Evolutionary conservation across 2,888 invertebrate species (phyloP).

Genomic region (Agrotis clavis): DNA sequence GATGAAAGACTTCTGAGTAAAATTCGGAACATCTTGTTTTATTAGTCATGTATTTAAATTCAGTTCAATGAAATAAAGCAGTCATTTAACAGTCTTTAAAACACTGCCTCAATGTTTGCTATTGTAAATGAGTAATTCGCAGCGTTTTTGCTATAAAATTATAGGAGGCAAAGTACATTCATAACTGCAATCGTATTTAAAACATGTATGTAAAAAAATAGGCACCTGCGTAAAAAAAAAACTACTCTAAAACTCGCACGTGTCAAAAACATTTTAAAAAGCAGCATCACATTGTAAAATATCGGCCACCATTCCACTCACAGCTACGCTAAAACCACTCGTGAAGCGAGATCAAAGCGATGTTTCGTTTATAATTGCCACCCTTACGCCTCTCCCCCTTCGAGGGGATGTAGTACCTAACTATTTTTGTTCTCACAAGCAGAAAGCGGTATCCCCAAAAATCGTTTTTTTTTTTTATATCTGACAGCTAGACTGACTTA

Average conservation of each 20-base stretch:
- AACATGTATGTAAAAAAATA: no score
- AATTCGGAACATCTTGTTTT: no score
- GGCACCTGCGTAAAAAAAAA: neutral
- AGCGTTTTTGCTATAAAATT: no score
- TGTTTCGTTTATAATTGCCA: conserved; percentile 80
- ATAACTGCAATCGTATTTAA: no score
- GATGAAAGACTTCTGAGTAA: no score
- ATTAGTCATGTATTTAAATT: no score
- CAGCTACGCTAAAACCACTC: conserved; percentile 65
- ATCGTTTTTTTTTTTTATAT: neutral
- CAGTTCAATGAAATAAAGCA: no score
- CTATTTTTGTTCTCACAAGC: neutral
- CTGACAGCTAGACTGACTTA: no score
- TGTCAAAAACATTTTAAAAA: conserved; percentile 31
- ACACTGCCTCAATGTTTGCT: no score
- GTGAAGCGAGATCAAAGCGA: conserved; percentile 76
- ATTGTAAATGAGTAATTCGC: no score
- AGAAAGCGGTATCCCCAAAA: neutral
- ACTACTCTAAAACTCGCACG: conserved; percentile 10
- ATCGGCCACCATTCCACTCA: conserved; percentile 60
- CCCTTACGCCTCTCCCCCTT: conserved; percentile 72
- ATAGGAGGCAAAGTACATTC: no score
- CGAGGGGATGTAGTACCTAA: conserved; percentile 37
- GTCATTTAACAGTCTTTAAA: no score
- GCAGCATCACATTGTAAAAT: conserved; percentile 38